Evolutionary conservation across 2,113 vertebrate species (phyloP).

Genomic region (Oryzias curvinotus): DNA sequence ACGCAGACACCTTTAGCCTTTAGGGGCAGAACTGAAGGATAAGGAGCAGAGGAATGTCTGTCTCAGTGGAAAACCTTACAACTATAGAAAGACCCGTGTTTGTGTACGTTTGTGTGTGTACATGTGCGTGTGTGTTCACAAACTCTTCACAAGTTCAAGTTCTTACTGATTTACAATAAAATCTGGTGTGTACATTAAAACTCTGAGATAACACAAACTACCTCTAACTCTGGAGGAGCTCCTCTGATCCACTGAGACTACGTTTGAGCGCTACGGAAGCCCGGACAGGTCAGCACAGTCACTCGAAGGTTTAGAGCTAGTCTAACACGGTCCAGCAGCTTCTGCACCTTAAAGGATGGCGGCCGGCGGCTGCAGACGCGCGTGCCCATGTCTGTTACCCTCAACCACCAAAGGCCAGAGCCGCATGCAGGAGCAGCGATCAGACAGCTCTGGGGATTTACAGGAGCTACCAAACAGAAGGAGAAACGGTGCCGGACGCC

Average conservation of each 20-base stretch:
- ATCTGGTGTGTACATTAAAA: conserved; percentile 58
- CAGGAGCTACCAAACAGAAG: conserved; percentile 35
- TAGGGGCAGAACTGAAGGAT: too few species aligned
- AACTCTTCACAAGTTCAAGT: conserved; percentile 44
- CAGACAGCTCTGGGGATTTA: neutral
- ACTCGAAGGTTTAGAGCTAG: conserved; percentile 5
- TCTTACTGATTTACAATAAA: conserved; percentile 51
- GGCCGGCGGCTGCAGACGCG: too few species aligned
- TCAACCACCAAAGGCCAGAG: too few species aligned
- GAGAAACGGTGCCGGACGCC: conserved; percentile 20
- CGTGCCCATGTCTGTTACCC: too few species aligned
- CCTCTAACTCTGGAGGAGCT: conserved; percentile 9
- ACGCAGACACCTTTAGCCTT: too few species aligned
- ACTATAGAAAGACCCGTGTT: conserved; percentile 35
- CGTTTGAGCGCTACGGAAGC: conserved; percentile 30
- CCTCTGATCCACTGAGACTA: conserved; percentile 7
- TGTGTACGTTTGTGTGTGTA: conserved; percentile 12
- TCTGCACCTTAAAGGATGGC: too few species aligned
- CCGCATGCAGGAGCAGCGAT: too few species aligned
- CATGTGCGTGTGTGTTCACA: conserved; percentile 24
- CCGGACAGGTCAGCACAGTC: conserved; percentile 20
- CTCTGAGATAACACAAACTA: conserved; percentile 56
- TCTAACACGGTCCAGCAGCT: conserved; percentile 12
- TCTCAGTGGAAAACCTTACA: too few species aligned
- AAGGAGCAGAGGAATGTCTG: too few species aligned